These are phyloP conservation scores for Eupristina koningsbergeri DNA, from an alignment of 1,140 invertebrate species.

Conservation along the genomic window DNA sequence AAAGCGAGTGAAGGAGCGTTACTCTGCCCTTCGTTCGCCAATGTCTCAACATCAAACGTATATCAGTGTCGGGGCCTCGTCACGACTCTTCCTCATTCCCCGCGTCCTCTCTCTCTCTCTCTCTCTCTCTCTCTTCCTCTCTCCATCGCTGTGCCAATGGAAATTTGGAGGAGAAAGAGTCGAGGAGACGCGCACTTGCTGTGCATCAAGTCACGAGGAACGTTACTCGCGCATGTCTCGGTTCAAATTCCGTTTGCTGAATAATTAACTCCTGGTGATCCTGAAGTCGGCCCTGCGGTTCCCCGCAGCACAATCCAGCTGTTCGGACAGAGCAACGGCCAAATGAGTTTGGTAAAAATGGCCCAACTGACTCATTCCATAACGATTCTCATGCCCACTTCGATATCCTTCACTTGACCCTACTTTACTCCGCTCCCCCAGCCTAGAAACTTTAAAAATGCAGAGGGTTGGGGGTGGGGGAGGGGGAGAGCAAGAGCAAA, in stretches of 20 bases:
- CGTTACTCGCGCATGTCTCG: background rate
- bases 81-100: conserved; percentile 47
- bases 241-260: conserved; percentile 1
- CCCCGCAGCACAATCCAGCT: background rate
- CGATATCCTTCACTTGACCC: no score
- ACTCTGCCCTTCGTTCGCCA: conserved; percentile 26
- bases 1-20: conserved; percentile 20
- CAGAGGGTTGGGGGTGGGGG: no score
- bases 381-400: no score
- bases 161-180: conserved; percentile 37
- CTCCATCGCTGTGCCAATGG: background rate
- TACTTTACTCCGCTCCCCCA: no score
- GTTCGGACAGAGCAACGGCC: background rate
- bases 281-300: background rate
- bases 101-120: background rate
- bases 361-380: no score
- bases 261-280: conserved; percentile 6
- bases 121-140: conserved; percentile 34
- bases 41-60: conserved; percentile 25
- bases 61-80: conserved; percentile 27
- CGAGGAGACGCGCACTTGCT: background rate
- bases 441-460: no score
- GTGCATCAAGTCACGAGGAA: conserved; percentile 18
- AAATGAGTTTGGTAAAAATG: background rate
- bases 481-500: no score